Conservation (phyloP, 2,797 vertebrate genomes). For the Leucoraja ocellata region DNA sequence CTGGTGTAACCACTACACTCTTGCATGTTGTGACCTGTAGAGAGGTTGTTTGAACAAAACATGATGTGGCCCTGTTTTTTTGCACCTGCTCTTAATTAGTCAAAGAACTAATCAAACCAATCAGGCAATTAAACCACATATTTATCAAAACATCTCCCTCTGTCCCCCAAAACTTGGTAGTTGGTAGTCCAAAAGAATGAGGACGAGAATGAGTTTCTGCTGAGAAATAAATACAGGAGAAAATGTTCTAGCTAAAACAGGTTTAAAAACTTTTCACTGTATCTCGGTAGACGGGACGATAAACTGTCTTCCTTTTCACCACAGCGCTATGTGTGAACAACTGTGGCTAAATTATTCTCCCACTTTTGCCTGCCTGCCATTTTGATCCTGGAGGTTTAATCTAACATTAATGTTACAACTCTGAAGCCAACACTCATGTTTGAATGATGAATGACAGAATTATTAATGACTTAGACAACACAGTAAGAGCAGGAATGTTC, state of each 20-base stretch:
- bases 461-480: neutral
- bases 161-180: too few relatives aligned
- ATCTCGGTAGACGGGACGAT: too few relatives aligned
- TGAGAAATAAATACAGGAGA: neutral
- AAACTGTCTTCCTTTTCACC: too few relatives aligned
- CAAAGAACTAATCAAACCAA: neutral
- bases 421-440: neutral
- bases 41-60: neutral
- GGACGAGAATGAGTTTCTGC: neutral
- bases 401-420: neutral
- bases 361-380: neutral
- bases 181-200: neutral
- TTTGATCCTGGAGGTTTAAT: neutral
- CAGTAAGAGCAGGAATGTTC: neutral
- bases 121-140: neutral
- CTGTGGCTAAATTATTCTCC: neutral
- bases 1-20: neutral
- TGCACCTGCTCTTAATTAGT: neutral
- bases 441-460: neutral
- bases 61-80: neutral
- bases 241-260: neutral
- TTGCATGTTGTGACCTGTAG: neutral
- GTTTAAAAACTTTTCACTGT: too few relatives aligned
- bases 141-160: neutral
- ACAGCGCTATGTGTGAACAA: neutral